Conservation (phyloP, 1,140 invertebrate genomes). For the Pomacea maculata region DNA sequence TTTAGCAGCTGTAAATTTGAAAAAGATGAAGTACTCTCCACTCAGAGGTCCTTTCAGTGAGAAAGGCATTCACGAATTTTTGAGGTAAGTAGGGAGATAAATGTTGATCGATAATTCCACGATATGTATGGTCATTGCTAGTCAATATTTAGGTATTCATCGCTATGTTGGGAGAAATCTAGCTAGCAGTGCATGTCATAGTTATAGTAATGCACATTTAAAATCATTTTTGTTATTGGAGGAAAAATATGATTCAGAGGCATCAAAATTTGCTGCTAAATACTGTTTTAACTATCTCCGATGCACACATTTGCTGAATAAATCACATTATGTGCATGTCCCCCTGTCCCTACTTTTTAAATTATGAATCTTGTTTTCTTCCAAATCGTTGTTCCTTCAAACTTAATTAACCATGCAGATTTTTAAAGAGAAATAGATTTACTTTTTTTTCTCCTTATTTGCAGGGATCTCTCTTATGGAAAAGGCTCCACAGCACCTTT, state of each 20-base stretch:
- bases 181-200: background rate
- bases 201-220: background rate
- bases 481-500: conserved; percentile 91
- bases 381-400: too few species aligned
- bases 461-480: conserved; percentile 92
- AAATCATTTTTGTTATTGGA: background rate
- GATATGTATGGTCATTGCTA: background rate
- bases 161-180: background rate
- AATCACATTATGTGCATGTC: too few species aligned
- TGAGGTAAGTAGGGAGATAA: conserved; percentile 70
- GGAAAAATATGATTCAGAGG: background rate
- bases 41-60: conserved; percentile 94
- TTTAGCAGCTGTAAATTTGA: conserved; percentile 94
- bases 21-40: conserved; percentile 96
- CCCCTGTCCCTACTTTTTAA: too few species aligned
- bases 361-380: background rate
- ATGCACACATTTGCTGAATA: too few species aligned
- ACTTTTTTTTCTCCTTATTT: conserved; percentile 38
- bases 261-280: too few species aligned
- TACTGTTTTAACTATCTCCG: too few species aligned
- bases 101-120: background rate
- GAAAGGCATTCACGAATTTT: conserved; percentile 93
- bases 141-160: background rate
- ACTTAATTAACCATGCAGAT: background rate
- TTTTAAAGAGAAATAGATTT: background rate